Conservation (phyloP, 2,113 vertebrate species). For the Esox niger region DNA sequence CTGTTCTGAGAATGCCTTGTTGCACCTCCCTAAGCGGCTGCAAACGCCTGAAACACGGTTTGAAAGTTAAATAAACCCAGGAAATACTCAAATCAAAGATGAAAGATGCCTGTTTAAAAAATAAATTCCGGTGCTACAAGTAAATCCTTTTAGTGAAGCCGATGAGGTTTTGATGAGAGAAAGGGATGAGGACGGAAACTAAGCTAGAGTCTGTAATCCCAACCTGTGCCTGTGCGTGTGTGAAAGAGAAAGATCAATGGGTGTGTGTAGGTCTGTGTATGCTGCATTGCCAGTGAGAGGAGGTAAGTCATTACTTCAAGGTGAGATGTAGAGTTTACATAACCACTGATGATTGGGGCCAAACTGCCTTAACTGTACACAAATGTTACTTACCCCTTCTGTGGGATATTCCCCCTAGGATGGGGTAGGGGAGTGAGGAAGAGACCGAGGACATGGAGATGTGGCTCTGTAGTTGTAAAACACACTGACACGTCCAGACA, state of each 20-base stretch:
- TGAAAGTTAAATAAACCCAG: slow-evolving; percentile 49
- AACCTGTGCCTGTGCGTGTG: slow-evolving; percentile 3
- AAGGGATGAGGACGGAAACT: background rate
- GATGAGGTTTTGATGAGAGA: slow-evolving; percentile 21
- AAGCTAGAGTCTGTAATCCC: slow-evolving; percentile 4
- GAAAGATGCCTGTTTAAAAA: slow-evolving; percentile 22
- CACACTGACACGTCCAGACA: too few species aligned
- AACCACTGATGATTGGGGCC: background rate
- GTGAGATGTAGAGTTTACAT: background rate
- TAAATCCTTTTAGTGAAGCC: slow-evolving; percentile 36
- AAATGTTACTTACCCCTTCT: too few species aligned
- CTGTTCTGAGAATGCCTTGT: slow-evolving; percentile 28
- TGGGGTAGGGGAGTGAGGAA: too few species aligned
- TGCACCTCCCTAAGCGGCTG: slow-evolving; percentile 21
- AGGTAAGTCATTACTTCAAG: too few species aligned
- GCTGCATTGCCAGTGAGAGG: too few species aligned
- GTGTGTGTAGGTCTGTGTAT: too few species aligned
- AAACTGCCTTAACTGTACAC: too few species aligned
- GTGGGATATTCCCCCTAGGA: too few species aligned
- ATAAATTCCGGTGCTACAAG: slow-evolving; percentile 30
- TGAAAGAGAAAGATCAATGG: too few species aligned
- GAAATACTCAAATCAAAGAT: slow-evolving; percentile 42
- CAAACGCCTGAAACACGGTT: slow-evolving; percentile 47
- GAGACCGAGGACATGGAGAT: too few species aligned
- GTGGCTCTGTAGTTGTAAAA: too few species aligned